phyloP scores from a whole-genome alignment of 2,888 invertebrate species.

The Drosophila buzzatii region DNA sequence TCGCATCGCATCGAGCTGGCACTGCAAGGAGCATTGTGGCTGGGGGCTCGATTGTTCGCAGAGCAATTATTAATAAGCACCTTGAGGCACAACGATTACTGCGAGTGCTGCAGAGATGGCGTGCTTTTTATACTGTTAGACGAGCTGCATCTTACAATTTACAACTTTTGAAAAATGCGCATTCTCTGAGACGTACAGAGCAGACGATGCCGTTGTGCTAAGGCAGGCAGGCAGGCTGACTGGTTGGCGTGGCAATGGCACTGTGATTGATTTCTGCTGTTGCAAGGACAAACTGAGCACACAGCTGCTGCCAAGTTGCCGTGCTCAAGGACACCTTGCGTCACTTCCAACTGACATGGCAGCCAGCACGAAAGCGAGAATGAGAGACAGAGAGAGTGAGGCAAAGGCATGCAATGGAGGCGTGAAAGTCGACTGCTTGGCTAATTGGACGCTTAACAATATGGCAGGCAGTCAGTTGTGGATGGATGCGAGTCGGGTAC shows the following conservation, averaged over 20 bases:
- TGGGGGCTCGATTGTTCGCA: neutral
- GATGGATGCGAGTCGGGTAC: neutral
- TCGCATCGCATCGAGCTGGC: neutral
- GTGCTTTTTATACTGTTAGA: neutral
- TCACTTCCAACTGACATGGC: neutral
- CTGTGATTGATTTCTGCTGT: constrained; percentile 51
- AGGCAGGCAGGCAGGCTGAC: neutral
- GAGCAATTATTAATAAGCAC: constrained; percentile 6
- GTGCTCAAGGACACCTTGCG: constrained; percentile 41
- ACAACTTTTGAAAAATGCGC: constrained; percentile 8
- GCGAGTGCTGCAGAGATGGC: neutral
- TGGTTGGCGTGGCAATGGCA: constrained; percentile 24
- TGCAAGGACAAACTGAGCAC: constrained; percentile 42
- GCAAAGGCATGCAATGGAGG: neutral
- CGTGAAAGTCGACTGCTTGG: constrained; percentile 30
- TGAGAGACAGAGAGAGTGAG: neutral
- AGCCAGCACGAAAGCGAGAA: neutral
- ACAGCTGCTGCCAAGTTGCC: constrained; percentile 25
- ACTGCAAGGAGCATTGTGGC: neutral
- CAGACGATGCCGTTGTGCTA: neutral
- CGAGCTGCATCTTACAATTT: neutral
- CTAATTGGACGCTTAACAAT: constrained; percentile 57
- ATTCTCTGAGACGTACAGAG: neutral
- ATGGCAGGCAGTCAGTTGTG: constrained; percentile 6
- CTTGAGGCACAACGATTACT: neutral